These are phyloP conservation scores for Actinopyga echinites DNA, from an alignment of 53 echinoderm and acorn worm species.

Conservation along the genomic window DNA sequence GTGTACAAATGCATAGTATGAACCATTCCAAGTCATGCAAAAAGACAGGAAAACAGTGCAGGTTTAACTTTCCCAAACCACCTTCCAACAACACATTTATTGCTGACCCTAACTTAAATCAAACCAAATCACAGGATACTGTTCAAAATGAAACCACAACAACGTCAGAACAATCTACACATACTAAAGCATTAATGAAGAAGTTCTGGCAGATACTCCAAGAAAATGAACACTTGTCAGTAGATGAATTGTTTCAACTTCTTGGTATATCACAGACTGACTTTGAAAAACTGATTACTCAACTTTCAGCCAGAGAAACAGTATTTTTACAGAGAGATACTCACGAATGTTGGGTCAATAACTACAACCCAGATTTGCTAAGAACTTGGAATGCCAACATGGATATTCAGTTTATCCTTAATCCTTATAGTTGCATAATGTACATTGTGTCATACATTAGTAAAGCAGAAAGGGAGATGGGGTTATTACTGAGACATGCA, in stretches of 20 bases:
- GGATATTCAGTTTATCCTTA: slow-evolving; percentile 65
- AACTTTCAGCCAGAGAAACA: neutral
- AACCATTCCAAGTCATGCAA: slow-evolving; percentile 41
- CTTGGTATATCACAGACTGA: neutral
- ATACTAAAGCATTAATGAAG: slow-evolving; percentile 2
- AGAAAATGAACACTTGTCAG: neutral
- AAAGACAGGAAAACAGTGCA: slow-evolving; percentile 14
- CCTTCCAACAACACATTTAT: neutral
- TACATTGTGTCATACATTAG: slow-evolving; percentile 62
- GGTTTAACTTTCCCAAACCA: neutral
- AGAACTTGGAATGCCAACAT: slow-evolving; percentile 68
- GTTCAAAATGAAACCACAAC: neutral
- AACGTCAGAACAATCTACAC: neutral
- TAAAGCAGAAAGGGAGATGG: slow-evolving; percentile 57
- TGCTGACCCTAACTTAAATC: neutral
- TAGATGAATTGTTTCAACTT: neutral
- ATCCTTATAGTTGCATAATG: slow-evolving; percentile 60
- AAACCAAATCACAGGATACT: neutral
- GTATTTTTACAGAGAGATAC: slow-evolving; percentile 42
- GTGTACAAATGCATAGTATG: neutral
- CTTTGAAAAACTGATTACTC: neutral
- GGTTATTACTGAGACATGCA: neutral
- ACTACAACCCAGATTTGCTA: slow-evolving; percentile 54
- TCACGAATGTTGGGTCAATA: slow-evolving; percentile 45
- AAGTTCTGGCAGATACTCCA: neutral